Evolutionary conservation across 2,888 invertebrate genomes (phyloP).

Genomic region (Monopis laevigella): DNA sequence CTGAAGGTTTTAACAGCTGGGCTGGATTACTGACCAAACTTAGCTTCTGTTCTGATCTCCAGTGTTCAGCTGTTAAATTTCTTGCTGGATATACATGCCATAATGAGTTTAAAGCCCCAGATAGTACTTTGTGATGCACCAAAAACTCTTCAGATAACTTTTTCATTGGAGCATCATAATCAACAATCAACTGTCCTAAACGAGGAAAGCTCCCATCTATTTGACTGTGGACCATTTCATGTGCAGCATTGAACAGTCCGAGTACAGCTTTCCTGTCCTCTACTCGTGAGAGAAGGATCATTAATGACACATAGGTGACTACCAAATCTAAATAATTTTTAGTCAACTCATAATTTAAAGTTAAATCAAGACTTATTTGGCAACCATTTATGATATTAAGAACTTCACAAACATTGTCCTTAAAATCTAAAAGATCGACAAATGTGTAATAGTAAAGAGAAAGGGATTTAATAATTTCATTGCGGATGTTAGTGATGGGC

Average conservation of each 20-base stretch:
- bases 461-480: conserved; percentile 95
- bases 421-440: conserved; percentile 97
- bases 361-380: conserved; percentile 94
- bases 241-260: conserved; percentile 96
- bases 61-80: conserved; percentile 92
- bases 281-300: conserved; percentile 97
- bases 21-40: conserved; percentile 95
- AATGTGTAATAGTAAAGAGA: conserved; percentile 99
- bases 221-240: conserved; percentile 93
- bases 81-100: conserved; percentile 88
- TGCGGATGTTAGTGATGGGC: conserved; percentile 85
- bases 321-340: conserved; percentile 96
- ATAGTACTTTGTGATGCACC: conserved; percentile 89
- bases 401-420: conserved; percentile 91
- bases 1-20: conserved; percentile 92
- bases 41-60: conserved; percentile 92
- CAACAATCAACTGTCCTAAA: conserved; percentile 96
- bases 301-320: conserved; percentile 91
- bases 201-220: conserved; percentile 94
- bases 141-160: conserved; percentile 97
- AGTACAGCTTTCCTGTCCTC: conserved; percentile 98
- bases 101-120: conserved; percentile 88
- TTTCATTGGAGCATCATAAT: conserved; percentile 95
- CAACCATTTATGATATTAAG: conserved; percentile 97
- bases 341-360: conserved; percentile 95